Evolutionary conservation across 2,113 vertebrate species (phyloP).

Genomic region (Syngnathus floridae): DNA sequence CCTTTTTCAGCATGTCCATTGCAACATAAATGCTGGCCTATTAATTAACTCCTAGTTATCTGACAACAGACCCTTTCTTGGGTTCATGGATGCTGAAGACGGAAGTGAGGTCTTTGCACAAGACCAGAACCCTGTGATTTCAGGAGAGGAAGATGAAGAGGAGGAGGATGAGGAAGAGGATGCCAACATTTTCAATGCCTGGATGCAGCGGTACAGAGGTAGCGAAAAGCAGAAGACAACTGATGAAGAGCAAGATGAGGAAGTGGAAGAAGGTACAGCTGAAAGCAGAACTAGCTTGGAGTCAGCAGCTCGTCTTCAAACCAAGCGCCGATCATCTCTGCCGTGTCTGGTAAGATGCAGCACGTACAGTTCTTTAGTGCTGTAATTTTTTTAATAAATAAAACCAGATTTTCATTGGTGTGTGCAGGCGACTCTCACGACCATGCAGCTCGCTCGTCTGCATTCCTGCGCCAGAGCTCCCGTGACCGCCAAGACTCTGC

Average conservation of each 20-base stretch:
- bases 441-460: constrained; percentile 67
- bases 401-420: background rate
- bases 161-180: constrained; percentile 20
- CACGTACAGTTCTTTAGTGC: background rate
- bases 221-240: constrained; percentile 9
- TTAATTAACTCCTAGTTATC: background rate
- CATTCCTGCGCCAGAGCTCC: constrained; percentile 60
- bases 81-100: constrained; percentile 20
- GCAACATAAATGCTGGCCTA: background rate
- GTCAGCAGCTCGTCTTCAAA: constrained; percentile 17
- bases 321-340: constrained; percentile 77
- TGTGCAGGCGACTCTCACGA: constrained; percentile 68
- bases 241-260: background rate
- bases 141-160: constrained; percentile 6
- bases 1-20: background rate
- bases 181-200: constrained; percentile 40
- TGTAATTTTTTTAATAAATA: background rate
- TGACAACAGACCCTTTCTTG: background rate
- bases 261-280: constrained; percentile 17
- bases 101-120: constrained; percentile 29
- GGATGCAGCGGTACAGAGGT: constrained; percentile 47
- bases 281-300: constrained; percentile 49
- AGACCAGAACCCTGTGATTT: background rate
- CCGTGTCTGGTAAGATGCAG: constrained; percentile 74
- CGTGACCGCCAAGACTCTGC: constrained; percentile 60